Conservation (phyloP, 1,140 invertebrate species). For the Penaeus vannamei region DNA sequence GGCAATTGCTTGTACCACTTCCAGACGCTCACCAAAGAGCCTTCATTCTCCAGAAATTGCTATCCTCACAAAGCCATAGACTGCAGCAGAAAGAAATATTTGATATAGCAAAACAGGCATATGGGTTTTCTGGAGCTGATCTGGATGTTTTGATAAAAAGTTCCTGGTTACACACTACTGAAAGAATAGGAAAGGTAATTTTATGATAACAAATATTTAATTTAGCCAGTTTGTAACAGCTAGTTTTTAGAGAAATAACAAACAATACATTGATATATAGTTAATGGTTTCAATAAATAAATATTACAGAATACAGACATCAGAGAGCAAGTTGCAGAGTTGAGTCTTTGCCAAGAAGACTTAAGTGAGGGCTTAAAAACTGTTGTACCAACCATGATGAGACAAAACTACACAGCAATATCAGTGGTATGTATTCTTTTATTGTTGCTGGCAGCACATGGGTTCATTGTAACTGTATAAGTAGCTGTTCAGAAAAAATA, state of each 20-base stretch:
- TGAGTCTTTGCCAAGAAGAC: conserved; percentile 34
- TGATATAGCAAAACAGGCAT: conserved; percentile 37
- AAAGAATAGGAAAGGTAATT: not conserved
- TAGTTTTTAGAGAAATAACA: too few relatives aligned
- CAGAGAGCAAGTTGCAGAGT: not conserved
- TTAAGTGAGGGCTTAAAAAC: conserved; percentile 8
- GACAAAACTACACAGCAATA: conserved; percentile 49
- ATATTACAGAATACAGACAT: too few relatives aligned
- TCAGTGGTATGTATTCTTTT: conserved; percentile 33
- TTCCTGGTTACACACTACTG: conserved; percentile 41
- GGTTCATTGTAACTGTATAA: too few relatives aligned
- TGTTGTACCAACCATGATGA: conserved; percentile 42
- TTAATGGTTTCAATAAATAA: too few relatives aligned
- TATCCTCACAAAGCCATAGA: conserved; percentile 27
- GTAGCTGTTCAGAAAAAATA: too few relatives aligned
- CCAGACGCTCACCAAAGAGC: conserved; percentile 81
- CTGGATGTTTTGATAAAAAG: conserved; percentile 45
- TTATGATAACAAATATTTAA: too few relatives aligned
- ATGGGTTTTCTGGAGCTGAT: conserved; percentile 59
- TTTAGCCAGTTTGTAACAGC: too few relatives aligned
- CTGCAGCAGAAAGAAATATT: conserved; percentile 1
- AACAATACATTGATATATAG: too few relatives aligned
- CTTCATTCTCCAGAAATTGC: conserved; percentile 78
- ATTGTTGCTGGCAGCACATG: not conserved
- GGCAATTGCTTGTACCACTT: conserved; percentile 89